Conservation (phyloP, 1,140 invertebrate species). For the Drosophila kanapiae region DNA sequence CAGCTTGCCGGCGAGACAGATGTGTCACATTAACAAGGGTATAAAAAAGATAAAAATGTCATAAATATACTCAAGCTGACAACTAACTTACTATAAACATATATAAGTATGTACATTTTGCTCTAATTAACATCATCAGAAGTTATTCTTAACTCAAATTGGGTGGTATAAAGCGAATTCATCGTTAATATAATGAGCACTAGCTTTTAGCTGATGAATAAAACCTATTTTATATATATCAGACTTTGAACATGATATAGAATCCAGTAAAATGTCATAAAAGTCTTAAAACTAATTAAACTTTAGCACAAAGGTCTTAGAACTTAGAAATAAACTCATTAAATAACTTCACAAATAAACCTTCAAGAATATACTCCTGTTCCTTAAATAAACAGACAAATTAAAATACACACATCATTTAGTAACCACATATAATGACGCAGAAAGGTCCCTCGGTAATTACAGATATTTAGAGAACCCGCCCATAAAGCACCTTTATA, state of each 20-base stretch:
- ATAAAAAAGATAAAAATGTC: conserved; percentile 37
- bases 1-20: conserved; percentile 19
- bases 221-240: neutral
- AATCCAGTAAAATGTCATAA: neutral
- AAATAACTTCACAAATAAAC: neutral
- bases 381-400: neutral
- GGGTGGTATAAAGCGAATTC: no score
- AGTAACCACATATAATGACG: neutral
- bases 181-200: neutral
- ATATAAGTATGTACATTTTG: conserved; percentile 1
- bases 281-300: neutral
- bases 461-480: neutral
- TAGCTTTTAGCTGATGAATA: neutral
- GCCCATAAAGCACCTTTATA: neutral
- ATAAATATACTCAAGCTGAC: conserved; percentile 25
- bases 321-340: neutral
- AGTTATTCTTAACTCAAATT: no score
- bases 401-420: neutral
- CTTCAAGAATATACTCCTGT: neutral
- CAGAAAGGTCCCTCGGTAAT: neutral
- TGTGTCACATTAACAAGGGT: conserved; percentile 39
- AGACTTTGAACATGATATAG: neutral
- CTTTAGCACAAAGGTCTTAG: neutral
- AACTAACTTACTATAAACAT: neutral
- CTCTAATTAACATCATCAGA: conserved; percentile 5